Evolutionary conservation across 2,113 vertebrate genomes (phyloP), one percentile per base, ranked within the genome.

Genomic region (Neoarius graeffei): DNA sequence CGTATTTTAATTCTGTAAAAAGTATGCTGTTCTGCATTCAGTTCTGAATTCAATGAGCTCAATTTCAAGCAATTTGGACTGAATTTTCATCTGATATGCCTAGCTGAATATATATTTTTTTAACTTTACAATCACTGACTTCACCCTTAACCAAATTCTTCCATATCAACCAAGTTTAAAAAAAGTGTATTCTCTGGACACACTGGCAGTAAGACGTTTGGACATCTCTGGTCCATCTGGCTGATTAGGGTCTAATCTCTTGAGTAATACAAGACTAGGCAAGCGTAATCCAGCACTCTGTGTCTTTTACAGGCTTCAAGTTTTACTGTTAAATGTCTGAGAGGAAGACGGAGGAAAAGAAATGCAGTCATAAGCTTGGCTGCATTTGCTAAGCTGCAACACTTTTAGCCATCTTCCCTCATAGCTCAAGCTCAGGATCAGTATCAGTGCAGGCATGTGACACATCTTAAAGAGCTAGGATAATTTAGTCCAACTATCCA

Each of bases 371-470:
- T 35, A 25, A 82, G 62, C 79, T 48, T 57, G 80, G 60, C 19
- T 81, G 52, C 62, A 13, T 59, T 54, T 6, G 59, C n/a, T 80
- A 74, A 30, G 42, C 14, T 69, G 0, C 71, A 88, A 88, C 85
- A 81, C n/a, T 15, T 71, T 83, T 71, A 56, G 23, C 17, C 30
- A 64, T 84, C 67, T 30, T 60, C 69, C 56, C 50, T 13, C 20
- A 82, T 84, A 86, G 83, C 66, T 57, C 64, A 76, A 71, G 50
- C 42, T 62, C 25, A 67, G 87, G 79, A 77, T 86, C 86, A 85
- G 52, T 86, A 69, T 91, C 92, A 93, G 84, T 87, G 84, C 90
- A 92, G 88, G 91, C 92, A 90, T 90, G 92, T 91, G 86, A 90
- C 91, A 93, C 91, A 92, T 94, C 91, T 92, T 82, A 76, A 67